Percentiles rank a stretch among this genome's conserved stretches.
Conservation (phyloP, 1,140 invertebrate genomes). For the Galendromus occidentalis region DNA sequence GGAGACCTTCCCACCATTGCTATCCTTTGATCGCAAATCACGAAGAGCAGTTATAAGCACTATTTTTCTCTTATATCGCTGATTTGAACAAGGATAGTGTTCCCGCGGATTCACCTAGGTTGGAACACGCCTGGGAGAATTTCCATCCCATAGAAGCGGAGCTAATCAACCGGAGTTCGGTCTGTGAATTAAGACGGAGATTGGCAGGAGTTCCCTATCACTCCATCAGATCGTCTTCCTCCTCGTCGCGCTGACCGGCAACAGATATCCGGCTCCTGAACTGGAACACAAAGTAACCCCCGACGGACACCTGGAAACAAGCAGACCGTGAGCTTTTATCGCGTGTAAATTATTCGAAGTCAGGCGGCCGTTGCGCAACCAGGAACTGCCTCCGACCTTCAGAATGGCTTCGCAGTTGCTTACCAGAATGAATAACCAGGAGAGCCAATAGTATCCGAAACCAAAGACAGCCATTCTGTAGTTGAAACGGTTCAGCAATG, state of each 20-base stretch:
- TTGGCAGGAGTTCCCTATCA: neutral
- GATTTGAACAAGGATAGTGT: too few species aligned
- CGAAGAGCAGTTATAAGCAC: too few species aligned
- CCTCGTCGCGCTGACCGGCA: neutral
- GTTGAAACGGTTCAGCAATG: neutral
- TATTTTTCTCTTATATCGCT: too few species aligned
- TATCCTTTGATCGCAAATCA: too few species aligned
- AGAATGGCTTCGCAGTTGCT: neutral
- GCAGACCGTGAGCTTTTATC: too few species aligned
- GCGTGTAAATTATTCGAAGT: too few species aligned
- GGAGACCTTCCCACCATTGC: too few species aligned
- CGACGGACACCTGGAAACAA: neutral
- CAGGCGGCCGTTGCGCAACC: neutral
- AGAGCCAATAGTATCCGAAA: conserved; percentile 3
- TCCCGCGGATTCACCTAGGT: too few species aligned
- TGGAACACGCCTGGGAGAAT: too few species aligned
- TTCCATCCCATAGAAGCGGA: too few species aligned
- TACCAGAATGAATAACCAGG: conserved; percentile 3
- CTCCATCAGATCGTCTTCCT: neutral
- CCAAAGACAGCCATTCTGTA: neutral
- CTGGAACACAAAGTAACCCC: neutral
- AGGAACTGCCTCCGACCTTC: neutral
- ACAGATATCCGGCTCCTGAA: neutral
- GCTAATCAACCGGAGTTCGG: too few species aligned
- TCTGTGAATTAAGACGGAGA: too few species aligned